A percentile compares a stretch with the other conserved stretches of the same genome.
These are phyloP conservation scores for Drosophila elegans DNA, from an alignment of 1,140 invertebrate species.

Conservation along the genomic window DNA sequence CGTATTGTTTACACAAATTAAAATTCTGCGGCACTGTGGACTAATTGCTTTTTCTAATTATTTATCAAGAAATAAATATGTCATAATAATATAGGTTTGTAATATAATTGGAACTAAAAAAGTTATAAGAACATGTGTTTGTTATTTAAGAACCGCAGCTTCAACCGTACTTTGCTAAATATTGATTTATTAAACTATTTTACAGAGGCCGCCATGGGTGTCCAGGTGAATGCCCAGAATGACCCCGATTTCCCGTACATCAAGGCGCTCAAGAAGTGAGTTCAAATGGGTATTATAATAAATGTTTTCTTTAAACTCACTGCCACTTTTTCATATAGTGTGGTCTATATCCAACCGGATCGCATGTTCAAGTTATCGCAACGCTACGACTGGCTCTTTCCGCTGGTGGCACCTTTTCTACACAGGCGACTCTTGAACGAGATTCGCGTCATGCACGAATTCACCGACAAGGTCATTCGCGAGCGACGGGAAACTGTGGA, in stretches of 20 bases:
- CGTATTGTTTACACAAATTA: too few relatives aligned
- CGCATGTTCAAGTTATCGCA: conserved; percentile 66
- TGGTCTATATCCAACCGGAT: conserved; percentile 65
- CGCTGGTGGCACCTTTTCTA: conserved; percentile 40
- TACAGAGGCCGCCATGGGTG: conserved; percentile 90
- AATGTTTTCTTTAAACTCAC: neutral
- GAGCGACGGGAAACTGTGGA: conserved; percentile 57
- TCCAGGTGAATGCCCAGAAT: conserved; percentile 87
- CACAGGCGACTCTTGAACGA: conserved; percentile 49
- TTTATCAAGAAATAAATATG: too few relatives aligned
- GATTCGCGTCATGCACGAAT: conserved; percentile 73
- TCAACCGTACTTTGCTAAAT: neutral
- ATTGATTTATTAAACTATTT: conserved; percentile 22
- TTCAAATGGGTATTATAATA: too few relatives aligned
- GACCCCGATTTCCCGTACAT: conserved; percentile 87
- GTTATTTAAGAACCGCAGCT: too few relatives aligned
- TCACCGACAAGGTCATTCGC: conserved; percentile 74
- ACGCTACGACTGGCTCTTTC: conserved; percentile 67
- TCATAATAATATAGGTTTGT: too few relatives aligned
- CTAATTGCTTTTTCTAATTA: too few relatives aligned
- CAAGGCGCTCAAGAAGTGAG: conserved; percentile 86
- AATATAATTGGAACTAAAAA: too few relatives aligned
- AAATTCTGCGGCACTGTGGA: too few relatives aligned
- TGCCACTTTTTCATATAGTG: conserved; percentile 18
- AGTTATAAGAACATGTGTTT: too few relatives aligned